A percentile compares a stretch with the other conserved stretches of the same genome.
Evolutionary conservation across 2,888 invertebrate genomes (phyloP).

Genomic region (Liopterus haemorrhoidalis): DNA sequence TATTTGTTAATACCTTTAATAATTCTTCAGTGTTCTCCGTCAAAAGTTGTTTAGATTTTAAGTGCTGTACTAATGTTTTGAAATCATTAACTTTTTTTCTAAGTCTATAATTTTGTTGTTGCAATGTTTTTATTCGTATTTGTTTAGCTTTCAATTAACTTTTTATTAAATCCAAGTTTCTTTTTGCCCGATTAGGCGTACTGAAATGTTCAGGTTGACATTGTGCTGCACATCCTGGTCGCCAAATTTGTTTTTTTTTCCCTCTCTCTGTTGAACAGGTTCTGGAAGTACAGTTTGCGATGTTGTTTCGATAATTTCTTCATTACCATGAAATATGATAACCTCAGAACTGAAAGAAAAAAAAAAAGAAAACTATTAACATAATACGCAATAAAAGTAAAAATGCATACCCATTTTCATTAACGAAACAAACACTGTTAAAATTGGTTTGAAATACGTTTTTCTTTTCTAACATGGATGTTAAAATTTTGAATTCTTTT

Average conservation of each 20-base stretch:
- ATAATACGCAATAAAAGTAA: too few species aligned
- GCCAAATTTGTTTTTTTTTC: constrained; percentile 6
- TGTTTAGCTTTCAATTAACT: neutral
- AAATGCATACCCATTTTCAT: too few species aligned
- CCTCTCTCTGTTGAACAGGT: too few species aligned
- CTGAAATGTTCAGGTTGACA: constrained; percentile 4
- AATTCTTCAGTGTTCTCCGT: neutral
- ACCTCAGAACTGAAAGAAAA: too few species aligned
- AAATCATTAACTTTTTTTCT: constrained; percentile 4
- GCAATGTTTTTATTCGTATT: neutral
- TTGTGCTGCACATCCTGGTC: neutral
- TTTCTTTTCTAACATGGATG: too few species aligned
- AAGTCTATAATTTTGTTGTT: neutral
- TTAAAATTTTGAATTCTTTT: too few species aligned
- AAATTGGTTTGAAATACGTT: too few species aligned
- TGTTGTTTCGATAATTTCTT: too few species aligned
- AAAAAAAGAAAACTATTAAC: too few species aligned
- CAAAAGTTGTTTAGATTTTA: neutral
- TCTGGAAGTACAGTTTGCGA: too few species aligned
- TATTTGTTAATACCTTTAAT: neutral
- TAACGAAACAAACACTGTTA: too few species aligned
- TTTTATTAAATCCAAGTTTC: constrained; percentile 6
- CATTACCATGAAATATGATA: too few species aligned
- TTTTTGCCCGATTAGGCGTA: constrained; percentile 2
- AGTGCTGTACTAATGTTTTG: neutral